phyloP scores from a whole-genome alignment of 2,113 vertebrate genomes.

The Lanius collurio region DNA sequence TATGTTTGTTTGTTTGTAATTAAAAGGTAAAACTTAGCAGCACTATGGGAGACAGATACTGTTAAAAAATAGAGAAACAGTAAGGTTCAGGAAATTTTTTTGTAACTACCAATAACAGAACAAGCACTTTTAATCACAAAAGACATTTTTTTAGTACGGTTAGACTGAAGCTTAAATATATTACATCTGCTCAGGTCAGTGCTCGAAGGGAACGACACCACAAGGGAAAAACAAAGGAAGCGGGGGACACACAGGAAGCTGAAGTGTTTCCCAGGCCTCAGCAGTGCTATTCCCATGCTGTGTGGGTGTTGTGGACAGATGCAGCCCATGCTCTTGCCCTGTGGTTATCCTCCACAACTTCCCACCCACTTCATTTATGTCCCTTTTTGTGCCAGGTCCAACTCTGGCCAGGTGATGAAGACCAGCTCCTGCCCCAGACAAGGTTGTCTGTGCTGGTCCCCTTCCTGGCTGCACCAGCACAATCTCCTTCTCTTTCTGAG shows the following conservation, averaged over 20 bases:
- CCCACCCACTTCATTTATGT: neutral
- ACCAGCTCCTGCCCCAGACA: rapidly evolving
- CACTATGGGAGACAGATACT: neutral
- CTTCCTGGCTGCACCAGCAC: neutral
- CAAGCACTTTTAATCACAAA: neutral
- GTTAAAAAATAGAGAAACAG: neutral
- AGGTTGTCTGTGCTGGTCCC: neutral
- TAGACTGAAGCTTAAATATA: neutral
- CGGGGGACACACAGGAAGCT: neutral
- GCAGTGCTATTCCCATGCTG: neutral
- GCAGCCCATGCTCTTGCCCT: neutral
- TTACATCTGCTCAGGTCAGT: neutral
- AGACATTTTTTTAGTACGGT: neutral
- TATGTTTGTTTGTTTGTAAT: neutral
- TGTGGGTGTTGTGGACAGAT: neutral
- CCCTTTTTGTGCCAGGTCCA: neutral
- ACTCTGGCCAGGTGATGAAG: neutral
- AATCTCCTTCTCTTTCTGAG: neutral
- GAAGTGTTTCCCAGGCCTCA: neutral
- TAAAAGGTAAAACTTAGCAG: neutral
- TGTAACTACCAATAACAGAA: neutral
- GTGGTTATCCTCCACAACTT: constrained; percentile 14
- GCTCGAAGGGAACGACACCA: neutral
- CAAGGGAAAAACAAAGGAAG: neutral
- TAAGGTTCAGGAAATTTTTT: neutral